Evolutionary conservation across 2,888 invertebrate genomes (phyloP).

Genomic region (Troilus luridus): DNA sequence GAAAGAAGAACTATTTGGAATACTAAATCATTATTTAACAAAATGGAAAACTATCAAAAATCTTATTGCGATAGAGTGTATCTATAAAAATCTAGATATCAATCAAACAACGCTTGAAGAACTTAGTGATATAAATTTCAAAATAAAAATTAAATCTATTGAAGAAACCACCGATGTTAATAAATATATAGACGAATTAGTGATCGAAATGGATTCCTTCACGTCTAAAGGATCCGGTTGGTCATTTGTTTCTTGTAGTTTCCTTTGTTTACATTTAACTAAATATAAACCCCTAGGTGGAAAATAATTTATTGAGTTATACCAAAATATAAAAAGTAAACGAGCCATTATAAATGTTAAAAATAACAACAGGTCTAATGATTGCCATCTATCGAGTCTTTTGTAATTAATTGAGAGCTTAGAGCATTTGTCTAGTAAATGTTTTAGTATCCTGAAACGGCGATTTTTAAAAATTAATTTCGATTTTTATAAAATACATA

Average conservation of each 20-base stretch:
- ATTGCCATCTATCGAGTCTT: no score
- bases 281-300: not conserved
- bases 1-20: not conserved
- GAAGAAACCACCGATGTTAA: not conserved
- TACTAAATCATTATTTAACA: not conserved
- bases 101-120: not conserved
- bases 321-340: not conserved
- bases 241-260: not conserved
- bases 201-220: not conserved
- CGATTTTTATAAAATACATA: no score
- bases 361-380: not conserved
- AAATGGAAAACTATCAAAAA: not conserved
- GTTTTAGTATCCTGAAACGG: no score
- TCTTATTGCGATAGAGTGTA: not conserved
- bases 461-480: no score
- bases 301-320: not conserved
- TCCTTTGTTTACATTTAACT: not conserved
- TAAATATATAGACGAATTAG: not conserved
- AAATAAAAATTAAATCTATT: not conserved
- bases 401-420: no score
- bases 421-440: no score
- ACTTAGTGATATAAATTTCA: not conserved
- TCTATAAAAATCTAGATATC: not conserved
- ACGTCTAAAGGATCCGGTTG: not conserved
- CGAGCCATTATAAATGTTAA: slow-evolving; percentile 1